Conservation (phyloP, 2,888 invertebrate genomes). For the Rhagonycha fulva region DNA sequence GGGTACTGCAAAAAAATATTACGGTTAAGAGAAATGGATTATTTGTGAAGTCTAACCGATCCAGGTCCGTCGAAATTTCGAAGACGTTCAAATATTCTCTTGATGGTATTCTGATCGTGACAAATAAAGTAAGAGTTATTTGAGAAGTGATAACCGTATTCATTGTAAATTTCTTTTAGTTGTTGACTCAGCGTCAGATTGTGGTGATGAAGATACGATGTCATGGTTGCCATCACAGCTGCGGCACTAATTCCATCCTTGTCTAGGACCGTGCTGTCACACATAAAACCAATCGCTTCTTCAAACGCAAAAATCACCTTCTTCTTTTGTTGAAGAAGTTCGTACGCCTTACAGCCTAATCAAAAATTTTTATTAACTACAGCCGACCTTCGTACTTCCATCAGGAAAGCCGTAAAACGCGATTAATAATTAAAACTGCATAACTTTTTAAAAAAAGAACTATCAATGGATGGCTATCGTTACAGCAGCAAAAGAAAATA, state of each 20-base stretch:
- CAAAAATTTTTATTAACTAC: no score
- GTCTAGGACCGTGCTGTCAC: constrained; percentile 84
- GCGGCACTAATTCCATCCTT: constrained; percentile 97
- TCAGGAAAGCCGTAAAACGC: no score
- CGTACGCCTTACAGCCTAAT: constrained; percentile 74
- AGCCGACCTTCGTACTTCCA: no score
- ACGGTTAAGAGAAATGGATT: not conserved
- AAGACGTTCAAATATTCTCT: constrained; percentile 79
- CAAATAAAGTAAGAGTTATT: constrained; percentile 91
- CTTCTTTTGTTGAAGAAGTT: constrained; percentile 73
- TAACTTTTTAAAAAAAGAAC: constrained; percentile 22
- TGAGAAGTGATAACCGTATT: constrained; percentile 89
- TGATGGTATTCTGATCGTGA: constrained; percentile 70
- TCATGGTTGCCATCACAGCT: constrained; percentile 76
- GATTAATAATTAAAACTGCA: no score
- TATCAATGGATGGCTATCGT: not conserved
- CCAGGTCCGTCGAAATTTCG: constrained; percentile 71
- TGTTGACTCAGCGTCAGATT: constrained; percentile 64
- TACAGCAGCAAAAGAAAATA: no score
- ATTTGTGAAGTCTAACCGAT: constrained; percentile 58
- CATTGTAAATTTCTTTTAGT: constrained; percentile 75
- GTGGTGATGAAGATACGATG: constrained; percentile 67
- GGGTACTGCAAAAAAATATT: constrained; percentile 68
- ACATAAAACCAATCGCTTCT: constrained; percentile 99
- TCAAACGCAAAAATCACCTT: constrained; percentile 92